phyloP scores from a whole-genome alignment of 2,888 invertebrate species.

The Pseudococcus longispinus region DNA sequence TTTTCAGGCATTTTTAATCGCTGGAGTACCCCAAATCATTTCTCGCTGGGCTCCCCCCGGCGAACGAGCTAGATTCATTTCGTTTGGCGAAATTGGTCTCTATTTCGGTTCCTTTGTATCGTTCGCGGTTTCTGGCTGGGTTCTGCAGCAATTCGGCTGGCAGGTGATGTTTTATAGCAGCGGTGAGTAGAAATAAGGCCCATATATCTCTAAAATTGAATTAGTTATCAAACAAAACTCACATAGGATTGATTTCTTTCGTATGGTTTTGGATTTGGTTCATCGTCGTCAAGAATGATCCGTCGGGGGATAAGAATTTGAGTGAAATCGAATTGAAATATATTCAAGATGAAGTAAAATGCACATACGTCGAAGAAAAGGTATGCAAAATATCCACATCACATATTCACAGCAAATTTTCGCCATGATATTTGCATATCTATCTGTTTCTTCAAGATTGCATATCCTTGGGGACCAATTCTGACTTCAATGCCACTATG shows the following conservation, averaged over 20 bases:
- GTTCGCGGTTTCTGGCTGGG: neutral
- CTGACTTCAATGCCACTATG: neutral
- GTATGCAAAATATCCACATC: neutral
- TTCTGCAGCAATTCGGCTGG: neutral
- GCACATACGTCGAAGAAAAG: neutral
- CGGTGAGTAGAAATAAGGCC: neutral
- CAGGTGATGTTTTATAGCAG: neutral
- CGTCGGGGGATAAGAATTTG: neutral
- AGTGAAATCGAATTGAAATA: constrained; percentile 1
- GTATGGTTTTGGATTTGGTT: constrained; percentile 43
- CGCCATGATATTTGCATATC: too few species aligned
- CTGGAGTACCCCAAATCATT: neutral
- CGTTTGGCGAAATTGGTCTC: neutral
- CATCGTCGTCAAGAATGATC: neutral
- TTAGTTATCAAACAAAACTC: too few species aligned
- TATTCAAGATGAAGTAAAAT: neutral
- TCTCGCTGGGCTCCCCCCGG: neutral
- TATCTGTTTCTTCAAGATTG: neutral
- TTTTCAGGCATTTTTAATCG: neutral
- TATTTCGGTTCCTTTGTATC: neutral
- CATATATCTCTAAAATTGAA: neutral
- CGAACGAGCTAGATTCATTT: neutral
- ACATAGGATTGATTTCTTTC: neutral
- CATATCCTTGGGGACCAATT: constrained; percentile 43
- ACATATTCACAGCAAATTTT: neutral